phyloP scores from a whole-genome alignment of 2,797 vertebrate species.

The Pempheris klunzingeri region DNA sequence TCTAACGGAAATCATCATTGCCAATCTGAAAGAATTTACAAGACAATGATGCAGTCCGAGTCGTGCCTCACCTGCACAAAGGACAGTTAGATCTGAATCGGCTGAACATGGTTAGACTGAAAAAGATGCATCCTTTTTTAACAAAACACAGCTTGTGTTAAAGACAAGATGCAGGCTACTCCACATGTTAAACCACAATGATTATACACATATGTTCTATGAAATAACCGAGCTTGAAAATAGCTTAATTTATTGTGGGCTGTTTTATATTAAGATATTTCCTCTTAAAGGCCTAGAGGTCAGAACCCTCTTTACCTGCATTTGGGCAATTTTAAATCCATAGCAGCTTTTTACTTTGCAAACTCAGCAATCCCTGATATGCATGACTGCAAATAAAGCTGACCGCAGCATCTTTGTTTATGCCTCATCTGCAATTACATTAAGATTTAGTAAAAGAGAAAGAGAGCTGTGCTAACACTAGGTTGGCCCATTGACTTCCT shows the following conservation, averaged over 20 bases:
- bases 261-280: not conserved
- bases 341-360: conserved; percentile 19
- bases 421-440: conserved; percentile 13
- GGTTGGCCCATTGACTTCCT: conserved; percentile 38
- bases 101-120: conserved; percentile 3
- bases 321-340: conserved; percentile 24
- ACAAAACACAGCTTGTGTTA: conserved; percentile 4
- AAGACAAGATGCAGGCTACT: not conserved
- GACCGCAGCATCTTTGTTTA: conserved; percentile 17
- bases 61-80: conserved; percentile 52
- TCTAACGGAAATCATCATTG: conserved; percentile 67
- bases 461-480: conserved; percentile 22
- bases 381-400: conserved; percentile 7
- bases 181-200: not conserved
- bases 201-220: not conserved
- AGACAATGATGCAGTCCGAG: conserved; percentile 57
- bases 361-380: conserved; percentile 26
- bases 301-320: conserved; percentile 9
- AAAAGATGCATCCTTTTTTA: conserved; percentile 5
- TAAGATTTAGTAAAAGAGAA: conserved; percentile 5
- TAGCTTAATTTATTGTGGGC: not conserved
- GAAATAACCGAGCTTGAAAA: not conserved
- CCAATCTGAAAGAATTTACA: conserved; percentile 71
- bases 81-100: conserved; percentile 1
- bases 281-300: conserved; percentile 11